A percentile compares a stretch with the other conserved stretches of the same genome.
Conservation (phyloP, 2,797 vertebrate species). For the Alcedo atthis region DNA sequence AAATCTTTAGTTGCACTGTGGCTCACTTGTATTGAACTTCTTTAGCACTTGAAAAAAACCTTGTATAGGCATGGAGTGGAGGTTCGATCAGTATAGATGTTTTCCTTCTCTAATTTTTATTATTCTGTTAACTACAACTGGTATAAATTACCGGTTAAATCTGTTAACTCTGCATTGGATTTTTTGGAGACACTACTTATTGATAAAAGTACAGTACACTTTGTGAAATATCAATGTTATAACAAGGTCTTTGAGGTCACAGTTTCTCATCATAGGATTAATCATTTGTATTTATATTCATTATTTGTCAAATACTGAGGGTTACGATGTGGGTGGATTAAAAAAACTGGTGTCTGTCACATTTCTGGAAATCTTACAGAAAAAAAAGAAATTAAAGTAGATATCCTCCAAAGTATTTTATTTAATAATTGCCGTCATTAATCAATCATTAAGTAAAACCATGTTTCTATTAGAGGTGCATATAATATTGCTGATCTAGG, state of each 20-base stretch:
- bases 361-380: background rate
- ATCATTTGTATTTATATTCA: conserved; percentile 52
- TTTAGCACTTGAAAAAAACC: background rate
- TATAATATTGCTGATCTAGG: background rate
- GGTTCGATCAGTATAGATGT: background rate
- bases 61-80: background rate
- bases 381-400: background rate
- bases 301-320: conserved; percentile 45
- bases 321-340: background rate
- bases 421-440: background rate
- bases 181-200: background rate
- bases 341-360: background rate
- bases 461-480: background rate
- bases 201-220: background rate
- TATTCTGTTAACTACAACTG: background rate
- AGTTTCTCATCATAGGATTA: conserved; percentile 13
- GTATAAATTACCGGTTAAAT: background rate
- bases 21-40: background rate
- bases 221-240: background rate
- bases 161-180: background rate
- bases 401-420: background rate
- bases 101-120: background rate
- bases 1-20: background rate
- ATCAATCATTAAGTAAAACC: background rate
- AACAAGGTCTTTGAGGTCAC: conserved; percentile 17